These are phyloP conservation scores for Amaurobius ferox DNA, from an alignment of 2,888 invertebrate genomes.

Conservation along the genomic window DNA sequence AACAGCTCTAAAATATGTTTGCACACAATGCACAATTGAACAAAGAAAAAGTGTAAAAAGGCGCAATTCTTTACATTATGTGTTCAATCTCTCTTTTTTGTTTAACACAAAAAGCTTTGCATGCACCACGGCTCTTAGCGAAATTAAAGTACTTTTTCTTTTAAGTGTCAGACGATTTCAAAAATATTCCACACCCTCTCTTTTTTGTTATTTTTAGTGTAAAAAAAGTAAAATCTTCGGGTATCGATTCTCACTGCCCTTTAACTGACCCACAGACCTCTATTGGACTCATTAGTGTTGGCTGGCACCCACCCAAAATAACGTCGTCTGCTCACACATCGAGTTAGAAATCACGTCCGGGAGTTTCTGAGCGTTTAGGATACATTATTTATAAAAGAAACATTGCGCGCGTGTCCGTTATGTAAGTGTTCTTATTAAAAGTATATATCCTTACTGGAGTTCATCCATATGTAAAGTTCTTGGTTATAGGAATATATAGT, in stretches of 20 bases:
- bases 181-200: conserved; percentile 1
- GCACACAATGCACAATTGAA: too few relatives aligned
- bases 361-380: not conserved
- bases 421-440: too few relatives aligned
- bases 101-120: not conserved
- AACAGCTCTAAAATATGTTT: too few relatives aligned
- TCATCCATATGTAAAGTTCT: too few relatives aligned
- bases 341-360: conserved; percentile 5
- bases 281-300: conserved; percentile 29
- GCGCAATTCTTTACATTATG: too few relatives aligned
- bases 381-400: not conserved
- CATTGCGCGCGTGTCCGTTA: not conserved
- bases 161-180: not conserved
- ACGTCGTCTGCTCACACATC: not conserved
- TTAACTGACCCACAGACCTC: conserved; percentile 41
- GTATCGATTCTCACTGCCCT: conserved; percentile 57
- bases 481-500: too few relatives aligned
- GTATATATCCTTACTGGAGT: too few relatives aligned
- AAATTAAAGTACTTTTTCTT: not conserved
- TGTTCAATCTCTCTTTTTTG: not conserved
- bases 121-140: not conserved
- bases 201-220: not conserved
- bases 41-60: too few relatives aligned
- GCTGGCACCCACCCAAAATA: conserved; percentile 46
- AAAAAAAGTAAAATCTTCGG: not conserved